Evolutionary conservation across 2,888 invertebrate species (phyloP), one percentile per base, ranked within the genome.

Genomic region (Onthophagus sagittarius): DNA sequence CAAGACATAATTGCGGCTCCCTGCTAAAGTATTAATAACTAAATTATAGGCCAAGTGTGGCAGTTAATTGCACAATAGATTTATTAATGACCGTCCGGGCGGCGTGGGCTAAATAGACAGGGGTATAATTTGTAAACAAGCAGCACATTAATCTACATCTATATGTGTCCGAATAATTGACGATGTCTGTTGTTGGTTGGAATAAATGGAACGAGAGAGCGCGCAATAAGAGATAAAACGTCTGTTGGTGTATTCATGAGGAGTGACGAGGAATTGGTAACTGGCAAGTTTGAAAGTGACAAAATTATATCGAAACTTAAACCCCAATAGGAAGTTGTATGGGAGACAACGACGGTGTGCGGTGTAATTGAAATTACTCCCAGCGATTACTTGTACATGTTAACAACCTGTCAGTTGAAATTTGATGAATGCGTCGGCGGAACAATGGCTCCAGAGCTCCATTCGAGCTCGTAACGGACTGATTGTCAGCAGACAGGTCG

Each of bases 111-210:
- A 53, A 53, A 53, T 53, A 53, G 39, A 53, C 39, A 53, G 39
- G 39, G 39, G 23, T 67, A 67, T 67, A 67, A 67, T 67, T 67
- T 67, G 23, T 67, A 67, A 67, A 67, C 67, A 67, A 67, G 23
- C 39, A 11, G 39, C 32, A 67, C 67, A 67, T 67, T 67, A 67
- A 67, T 67, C 67, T 67, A 67, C 67, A 67, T 67, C 67, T 67
- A 67, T 31, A 67, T 23, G 31, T n/a, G 31, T n/a, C 67, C 32
- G 67, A 31, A 23, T 67, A 67, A 67, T 67, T 67, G 67, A 67
- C 32, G 67, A 53, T 53, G 39, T 53, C 11, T 7, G 39, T 53
- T 11, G 39, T 53, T 11, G 39, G 11, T 23, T 23, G 39, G 9
- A 2, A 11, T 53, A 53, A 53, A 11, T 53, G 39, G 39, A 53